These are phyloP conservation scores for Napeogenes sylphis DNA, from an alignment of 2,888 invertebrate genomes.

Conservation along the genomic window DNA sequence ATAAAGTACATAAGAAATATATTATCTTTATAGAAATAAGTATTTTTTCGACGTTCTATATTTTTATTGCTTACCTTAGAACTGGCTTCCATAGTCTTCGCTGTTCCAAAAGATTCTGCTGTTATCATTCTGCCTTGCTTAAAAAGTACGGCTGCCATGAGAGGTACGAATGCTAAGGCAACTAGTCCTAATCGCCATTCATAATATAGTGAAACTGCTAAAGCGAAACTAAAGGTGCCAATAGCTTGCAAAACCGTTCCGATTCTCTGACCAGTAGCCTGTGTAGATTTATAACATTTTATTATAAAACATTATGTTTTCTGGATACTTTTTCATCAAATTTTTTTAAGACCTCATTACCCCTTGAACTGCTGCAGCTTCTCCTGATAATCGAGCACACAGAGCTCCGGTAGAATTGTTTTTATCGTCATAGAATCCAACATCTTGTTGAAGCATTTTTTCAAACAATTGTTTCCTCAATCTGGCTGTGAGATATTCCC, in stretches of 20 bases:
- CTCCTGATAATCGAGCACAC: slow-evolving; percentile 85
- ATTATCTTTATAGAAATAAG: neutral
- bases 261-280: slow-evolving; percentile 89
- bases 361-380: slow-evolving; percentile 88
- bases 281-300: slow-evolving; percentile 35
- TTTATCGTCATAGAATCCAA: slow-evolving; percentile 85
- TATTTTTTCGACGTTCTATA: neutral
- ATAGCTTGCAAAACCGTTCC: slow-evolving; percentile 86
- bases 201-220: slow-evolving; percentile 82
- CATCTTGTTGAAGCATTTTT: slow-evolving; percentile 84
- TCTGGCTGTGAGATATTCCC: slow-evolving; percentile 86
- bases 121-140: slow-evolving; percentile 81
- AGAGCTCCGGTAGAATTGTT: slow-evolving; percentile 85
- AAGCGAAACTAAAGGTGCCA: slow-evolving; percentile 81
- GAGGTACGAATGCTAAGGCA: slow-evolving; percentile 83
- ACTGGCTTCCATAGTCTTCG: slow-evolving; percentile 83
- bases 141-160: slow-evolving; percentile 81
- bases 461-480: slow-evolving; percentile 81
- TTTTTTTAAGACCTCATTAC: slow-evolving; percentile 59
- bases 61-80: slow-evolving; percentile 77
- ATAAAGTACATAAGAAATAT: neutral
- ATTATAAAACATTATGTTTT: neutral
- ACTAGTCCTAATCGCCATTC: slow-evolving; percentile 87
- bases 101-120: slow-evolving; percentile 81
- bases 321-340: neutral